Base-by-base conservation (phyloP, 1,140 invertebrate species). In the Venturia canescens region DNA sequence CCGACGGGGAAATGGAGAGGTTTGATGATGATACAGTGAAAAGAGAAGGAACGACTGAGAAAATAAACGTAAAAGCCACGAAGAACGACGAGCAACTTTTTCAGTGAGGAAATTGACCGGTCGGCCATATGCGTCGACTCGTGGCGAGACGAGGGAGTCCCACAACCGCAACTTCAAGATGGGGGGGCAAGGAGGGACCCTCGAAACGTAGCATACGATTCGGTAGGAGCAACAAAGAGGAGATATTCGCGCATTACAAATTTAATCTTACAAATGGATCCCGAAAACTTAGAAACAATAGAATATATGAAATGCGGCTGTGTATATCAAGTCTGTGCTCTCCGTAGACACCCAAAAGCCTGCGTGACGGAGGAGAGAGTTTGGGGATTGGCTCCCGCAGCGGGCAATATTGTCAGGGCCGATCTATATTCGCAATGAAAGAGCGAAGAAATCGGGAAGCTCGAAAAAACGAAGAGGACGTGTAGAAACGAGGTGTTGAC, bases 201-300 rank as follows among this genome's bases (percentile, higher is more conserved):
- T n/a, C 9, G 48, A 27, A n/a, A 38, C 29, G 63, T 31, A 21
- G 48, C 63, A 29, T 66, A 77, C 21, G 31, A 18, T 31, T 27
- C 1, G n/a, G 26, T 31, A 31, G n/a, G 16, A 29, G 29, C 31
- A 4, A 18, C 29, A 69, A 16, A 69, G 21, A 79, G 69, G 7
- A 23, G 18, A 75, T 44, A 82, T 84, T 78, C 79, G 83, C 88
- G 91, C 89, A 92, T 92, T 92, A 92, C 91, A 92, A 92, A 92
- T 92, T 92, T 92, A 92, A 92, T 92, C 91, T 92, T 92, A 92
- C 91, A 92, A 92, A 92, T 92, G 91, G 91, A 92, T 92, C 89
- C 38, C 89, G 91, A 92, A 92, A 92, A 92, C 91, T 92, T 92
- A 90, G 91, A 92, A 92, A 92, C 91, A 92, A 92, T 92, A 88